Base-by-base conservation (phyloP, 2,797 vertebrate species). In the Sebastes taczanowskii region DNA sequence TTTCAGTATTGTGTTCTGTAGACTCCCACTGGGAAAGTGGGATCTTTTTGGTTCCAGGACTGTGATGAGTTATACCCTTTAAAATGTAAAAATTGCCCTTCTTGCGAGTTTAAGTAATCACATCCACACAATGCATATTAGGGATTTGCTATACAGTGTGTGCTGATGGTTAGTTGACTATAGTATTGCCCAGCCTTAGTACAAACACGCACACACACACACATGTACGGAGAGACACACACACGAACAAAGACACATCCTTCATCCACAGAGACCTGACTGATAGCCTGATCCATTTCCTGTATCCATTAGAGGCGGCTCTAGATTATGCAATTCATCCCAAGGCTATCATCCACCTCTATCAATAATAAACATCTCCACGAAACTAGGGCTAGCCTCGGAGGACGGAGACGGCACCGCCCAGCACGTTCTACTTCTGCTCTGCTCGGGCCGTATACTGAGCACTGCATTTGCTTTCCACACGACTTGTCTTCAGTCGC, bases 321-420 rank as follows among this genome's bases (percentile, higher is more conserved):
- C 85, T 74, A 88, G 90, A 94, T 94, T 94, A 94, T 93, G 91
- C 90, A 95, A 94, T 93, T 88, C 91, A 91, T 94, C 93, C 93
- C 92, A 89, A 89, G 93, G 93, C 94, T 93, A 92, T 92, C 89
- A 93, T 94, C 91, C 91, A 93, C 91, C 93, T 92, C 92, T 93
- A 94, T 95, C 93, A 95, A 94, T 95, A 95, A 94, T 93, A 94
- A 93, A 94, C 90, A 93, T 93, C 90, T 90, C 90, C 73, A 80
- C 77, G 2, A 90, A 94, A 90, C 88, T 93, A 83, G 91, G 91
- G 90, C 93, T 92, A 61, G 90, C 91, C 93, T 92, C 92, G 2
- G 87, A 92, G 91, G 92, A 91, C 18, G 78, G 78, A 88, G 86
- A 61, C 77, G 72, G 85, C 88, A 78, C 89, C 85, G 77, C 90